A percentile compares a stretch with the other conserved stretches of the same genome.
Conservation (phyloP, 2,888 invertebrate genomes). For the Lutraria lutraria region DNA sequence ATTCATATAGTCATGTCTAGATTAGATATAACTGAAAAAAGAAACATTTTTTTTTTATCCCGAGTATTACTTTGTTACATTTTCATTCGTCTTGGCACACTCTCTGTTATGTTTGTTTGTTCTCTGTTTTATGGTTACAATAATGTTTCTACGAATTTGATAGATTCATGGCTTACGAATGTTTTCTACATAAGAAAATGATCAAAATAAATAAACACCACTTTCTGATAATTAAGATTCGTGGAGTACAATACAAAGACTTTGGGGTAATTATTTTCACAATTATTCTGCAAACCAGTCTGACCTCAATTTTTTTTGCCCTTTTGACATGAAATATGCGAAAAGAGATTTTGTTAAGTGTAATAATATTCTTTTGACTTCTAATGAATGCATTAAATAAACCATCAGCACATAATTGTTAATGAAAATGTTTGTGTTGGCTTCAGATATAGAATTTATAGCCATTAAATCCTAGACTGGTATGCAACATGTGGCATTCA, state of each 20-base stretch:
- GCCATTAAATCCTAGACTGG: not conserved
- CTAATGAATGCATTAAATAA: not conserved
- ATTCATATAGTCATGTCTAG: not conserved
- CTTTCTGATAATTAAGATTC: constrained; percentile 13
- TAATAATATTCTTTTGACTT: constrained; percentile 16
- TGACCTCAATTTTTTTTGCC: not conserved
- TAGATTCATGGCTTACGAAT: not conserved
- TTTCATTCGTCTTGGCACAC: not conserved
- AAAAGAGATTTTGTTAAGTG: not conserved
- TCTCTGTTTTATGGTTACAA: not conserved
- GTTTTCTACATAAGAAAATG: not conserved
- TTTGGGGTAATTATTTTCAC: not conserved
- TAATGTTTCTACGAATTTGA: not conserved
- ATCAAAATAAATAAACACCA: constrained; percentile 19
- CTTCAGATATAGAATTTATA: not conserved
- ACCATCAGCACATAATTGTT: not conserved
- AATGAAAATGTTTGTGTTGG: not conserved
- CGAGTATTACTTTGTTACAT: not conserved
- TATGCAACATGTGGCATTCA: not conserved
- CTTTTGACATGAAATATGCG: not conserved
- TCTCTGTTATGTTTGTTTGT: not conserved
- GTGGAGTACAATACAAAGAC: not conserved
- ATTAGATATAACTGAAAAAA: constrained; percentile 22
- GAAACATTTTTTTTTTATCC: not conserved
- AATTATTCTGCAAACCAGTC: not conserved